Percentiles rank a stretch among this genome's conserved stretches.
These are phyloP conservation scores for Gouania willdenowi DNA, from an alignment of 2,797 vertebrate species.

Conservation along the genomic window DNA sequence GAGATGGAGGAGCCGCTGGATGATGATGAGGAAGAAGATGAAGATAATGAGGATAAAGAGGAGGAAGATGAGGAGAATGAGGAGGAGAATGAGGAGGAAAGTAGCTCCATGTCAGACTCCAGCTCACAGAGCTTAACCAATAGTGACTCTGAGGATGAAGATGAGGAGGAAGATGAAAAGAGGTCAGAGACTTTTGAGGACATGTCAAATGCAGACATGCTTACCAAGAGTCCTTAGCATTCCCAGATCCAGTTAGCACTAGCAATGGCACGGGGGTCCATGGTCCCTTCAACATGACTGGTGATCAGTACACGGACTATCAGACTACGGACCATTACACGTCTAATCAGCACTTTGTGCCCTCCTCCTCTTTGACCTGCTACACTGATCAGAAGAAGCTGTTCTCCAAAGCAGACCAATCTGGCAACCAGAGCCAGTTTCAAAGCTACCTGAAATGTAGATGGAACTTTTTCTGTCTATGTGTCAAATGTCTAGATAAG, in stretches of 20 bases:
- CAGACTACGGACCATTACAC: slow-evolving; percentile 45
- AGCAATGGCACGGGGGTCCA: slow-evolving; percentile 76
- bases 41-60: slow-evolving; percentile 84
- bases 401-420: slow-evolving; percentile 76
- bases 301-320: slow-evolving; percentile 82
- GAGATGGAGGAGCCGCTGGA: slow-evolving; percentile 82
- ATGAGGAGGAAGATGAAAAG: slow-evolving; percentile 82
- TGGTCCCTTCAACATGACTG: slow-evolving; percentile 82
- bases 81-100: slow-evolving; percentile 83
- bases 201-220: slow-evolving; percentile 69
- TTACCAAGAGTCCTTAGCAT: slow-evolving; percentile 70
- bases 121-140: slow-evolving; percentile 95
- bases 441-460: slow-evolving; percentile 88
- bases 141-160: slow-evolving; percentile 93
- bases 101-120: slow-evolving; percentile 96
- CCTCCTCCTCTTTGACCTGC: slow-evolving; percentile 70
- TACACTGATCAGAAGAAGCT: slow-evolving; percentile 79
- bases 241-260: slow-evolving; percentile 79
- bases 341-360: slow-evolving; percentile 75
- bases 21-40: slow-evolving; percentile 67
- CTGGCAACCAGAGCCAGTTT: slow-evolving; percentile 81
- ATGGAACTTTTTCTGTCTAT: slow-evolving; percentile 76
- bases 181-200: slow-evolving; percentile 83
- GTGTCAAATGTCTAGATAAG: slow-evolving; percentile 83
- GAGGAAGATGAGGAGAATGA: slow-evolving; percentile 84